Evolutionary conservation across 2,888 invertebrate species (phyloP), one percentile per base, ranked within the genome.

Genomic region (Deladenus siricidicola): DNA sequence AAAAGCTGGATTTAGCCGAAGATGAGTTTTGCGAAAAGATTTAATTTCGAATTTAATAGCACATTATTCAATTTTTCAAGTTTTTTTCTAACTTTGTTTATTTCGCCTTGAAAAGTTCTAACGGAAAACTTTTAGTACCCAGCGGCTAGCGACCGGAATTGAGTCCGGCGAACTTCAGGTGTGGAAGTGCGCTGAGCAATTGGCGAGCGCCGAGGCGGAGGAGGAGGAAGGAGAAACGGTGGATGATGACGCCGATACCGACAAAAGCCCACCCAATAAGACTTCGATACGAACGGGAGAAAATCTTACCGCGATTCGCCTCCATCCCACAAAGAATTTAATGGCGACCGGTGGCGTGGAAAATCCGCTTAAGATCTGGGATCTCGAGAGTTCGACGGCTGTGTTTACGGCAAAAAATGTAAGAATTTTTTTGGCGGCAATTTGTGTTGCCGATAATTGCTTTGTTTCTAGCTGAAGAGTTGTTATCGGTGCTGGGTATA

Each of bases 291-390:
- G 85, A 58, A 84, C 85, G 1, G 87, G 86, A 0, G 79, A 80
- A 53, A 84, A 29, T 84, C 85, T 56, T 72, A 87, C 24, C 83
- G 91, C 70, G 39, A 54, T 68, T 30, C 47, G 56, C 21, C 53
- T 57, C 23, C 57, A 58, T 10, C 63, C 61, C 4, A 55, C 47
- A 3, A 52, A 47, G 6, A 56, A 56, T 8, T 44, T 60, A 24
- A 56, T 71, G 23, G 92, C 88, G 4, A 89, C 86, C 67, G 94
- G 93, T 23, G 94, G 96, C 0, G 87, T 88, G 79, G 88, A 87
- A 71, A 89, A 90, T 76, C 88, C 89, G 71, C 80, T 94, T 0
- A 90, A 90, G 81, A 79, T 94, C 1, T 93, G 88, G 85, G 87
- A 89, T 72, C 19, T 75, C 14, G 69, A 68, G 29, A 70, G 65